Percentiles rank a stretch among this genome's conserved stretches.
phyloP scores from a whole-genome alignment of 2,888 invertebrate species.

The Colostygia pectinataria region DNA sequence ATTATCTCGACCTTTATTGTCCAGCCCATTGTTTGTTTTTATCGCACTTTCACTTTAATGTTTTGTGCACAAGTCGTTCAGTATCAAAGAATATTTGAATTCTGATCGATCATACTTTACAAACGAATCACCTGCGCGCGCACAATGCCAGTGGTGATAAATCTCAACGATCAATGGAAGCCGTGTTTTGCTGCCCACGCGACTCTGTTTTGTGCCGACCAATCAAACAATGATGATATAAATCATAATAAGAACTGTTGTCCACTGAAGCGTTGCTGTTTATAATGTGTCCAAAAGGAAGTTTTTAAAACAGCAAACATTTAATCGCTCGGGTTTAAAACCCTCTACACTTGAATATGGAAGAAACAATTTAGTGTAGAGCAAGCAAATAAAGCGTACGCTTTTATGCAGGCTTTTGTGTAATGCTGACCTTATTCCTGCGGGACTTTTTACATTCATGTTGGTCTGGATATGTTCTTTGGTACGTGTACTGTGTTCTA shows the following conservation, averaged over 20 bases:
- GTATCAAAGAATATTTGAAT: constrained; percentile 21
- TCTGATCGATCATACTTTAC: constrained; percentile 34
- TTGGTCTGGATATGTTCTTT: constrained; percentile 3
- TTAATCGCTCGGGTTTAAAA: too few species aligned
- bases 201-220: constrained; percentile 38
- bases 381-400: background rate
- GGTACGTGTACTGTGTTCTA: constrained; percentile 9
- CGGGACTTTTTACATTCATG: background rate
- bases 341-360: too few species aligned
- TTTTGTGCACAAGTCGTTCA: constrained; percentile 23
- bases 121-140: constrained; percentile 53
- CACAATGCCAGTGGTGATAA: constrained; percentile 62
- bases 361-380: too few species aligned
- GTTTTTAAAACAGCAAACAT: background rate
- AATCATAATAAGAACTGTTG: constrained; percentile 32
- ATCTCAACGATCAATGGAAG: constrained; percentile 56
- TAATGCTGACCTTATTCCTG: background rate
- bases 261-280: constrained; percentile 16
- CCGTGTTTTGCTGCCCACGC: constrained; percentile 47
- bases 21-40: constrained; percentile 30
- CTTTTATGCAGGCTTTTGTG: constrained; percentile 7
- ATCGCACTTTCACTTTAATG: constrained; percentile 35
- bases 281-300: background rate
- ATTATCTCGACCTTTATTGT: constrained; percentile 29
- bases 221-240: constrained; percentile 46